Evolutionary conservation across 1,140 invertebrate genomes (phyloP).

Genomic region (Amphibalanus amphitrite): DNA sequence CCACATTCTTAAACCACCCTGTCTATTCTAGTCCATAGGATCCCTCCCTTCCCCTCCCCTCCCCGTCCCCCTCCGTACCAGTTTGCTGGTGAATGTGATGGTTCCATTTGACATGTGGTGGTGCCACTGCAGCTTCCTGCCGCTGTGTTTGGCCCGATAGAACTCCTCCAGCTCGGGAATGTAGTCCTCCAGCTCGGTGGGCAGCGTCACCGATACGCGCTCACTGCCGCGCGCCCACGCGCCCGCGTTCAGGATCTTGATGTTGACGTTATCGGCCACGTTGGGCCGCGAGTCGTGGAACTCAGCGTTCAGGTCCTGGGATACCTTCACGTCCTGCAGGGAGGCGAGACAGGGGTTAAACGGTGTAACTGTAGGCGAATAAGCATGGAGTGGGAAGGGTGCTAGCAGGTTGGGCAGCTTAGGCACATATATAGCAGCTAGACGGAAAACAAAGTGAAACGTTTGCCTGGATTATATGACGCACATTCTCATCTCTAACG

Average conservation of each 20-base stretch:
- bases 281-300: slow-evolving; percentile 52
- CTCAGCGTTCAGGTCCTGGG: slow-evolving; percentile 91
- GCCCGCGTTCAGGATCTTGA: slow-evolving; percentile 90
- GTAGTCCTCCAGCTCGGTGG: slow-evolving; percentile 92
- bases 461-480: too few relatives aligned
- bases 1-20: too few relatives aligned
- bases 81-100: slow-evolving; percentile 25
- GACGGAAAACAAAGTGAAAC: too few relatives aligned
- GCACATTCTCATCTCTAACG: too few relatives aligned
- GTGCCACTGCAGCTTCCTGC: slow-evolving; percentile 97
- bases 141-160: slow-evolving; percentile 90
- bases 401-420: too few relatives aligned
- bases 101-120: slow-evolving; percentile 99
- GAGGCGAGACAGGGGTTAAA: slow-evolving; percentile 34
- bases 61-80: neutral
- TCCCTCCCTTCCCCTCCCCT: too few relatives aligned
- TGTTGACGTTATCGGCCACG: slow-evolving; percentile 26
- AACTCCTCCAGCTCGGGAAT: slow-evolving; percentile 94
- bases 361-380: too few relatives aligned
- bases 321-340: slow-evolving; percentile 96
- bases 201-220: slow-evolving; percentile 83
- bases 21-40: too few relatives aligned
- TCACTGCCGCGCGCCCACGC: slow-evolving; percentile 93
- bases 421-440: too few relatives aligned
- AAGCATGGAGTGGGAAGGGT: too few relatives aligned